phyloP scores from a whole-genome alignment of 2,113 vertebrate species.

The Daubentonia madagascariensis region DNA sequence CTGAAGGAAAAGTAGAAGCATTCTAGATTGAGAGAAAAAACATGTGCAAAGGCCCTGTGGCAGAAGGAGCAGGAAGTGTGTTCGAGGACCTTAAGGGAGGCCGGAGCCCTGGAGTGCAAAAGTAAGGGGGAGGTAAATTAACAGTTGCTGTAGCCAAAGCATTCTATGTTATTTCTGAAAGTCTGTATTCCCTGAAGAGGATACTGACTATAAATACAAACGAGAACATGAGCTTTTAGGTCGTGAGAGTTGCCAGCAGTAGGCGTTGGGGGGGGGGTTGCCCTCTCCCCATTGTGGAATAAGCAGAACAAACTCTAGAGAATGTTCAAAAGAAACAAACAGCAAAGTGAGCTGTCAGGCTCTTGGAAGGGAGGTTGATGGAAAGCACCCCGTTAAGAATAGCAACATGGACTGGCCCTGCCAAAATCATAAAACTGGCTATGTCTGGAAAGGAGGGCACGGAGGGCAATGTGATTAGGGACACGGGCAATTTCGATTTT shows the following conservation, averaged over 20 bases:
- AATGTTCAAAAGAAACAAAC: background rate
- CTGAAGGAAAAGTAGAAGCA: background rate
- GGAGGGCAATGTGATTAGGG: background rate
- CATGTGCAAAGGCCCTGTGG: background rate
- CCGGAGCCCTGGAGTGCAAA: background rate
- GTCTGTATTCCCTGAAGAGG: background rate
- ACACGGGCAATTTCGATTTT: background rate
- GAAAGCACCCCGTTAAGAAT: background rate
- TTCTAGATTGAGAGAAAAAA: background rate
- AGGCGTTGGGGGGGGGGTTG: background rate
- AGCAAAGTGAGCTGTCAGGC: background rate
- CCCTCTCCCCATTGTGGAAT: background rate
- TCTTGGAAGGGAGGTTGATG: background rate
- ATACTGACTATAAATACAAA: background rate
- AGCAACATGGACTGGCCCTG: too few species aligned
- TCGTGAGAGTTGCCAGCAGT: rapidly evolving
- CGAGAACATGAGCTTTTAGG: background rate
- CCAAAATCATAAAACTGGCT: background rate
- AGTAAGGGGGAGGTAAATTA: background rate
- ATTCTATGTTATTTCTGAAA: background rate
- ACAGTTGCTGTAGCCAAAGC: background rate
- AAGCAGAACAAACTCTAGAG: background rate
- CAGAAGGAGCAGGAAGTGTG: background rate
- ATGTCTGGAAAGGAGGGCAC: background rate
- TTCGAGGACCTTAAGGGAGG: background rate